A percentile compares a stretch with the other conserved stretches of the same genome.
Evolutionary conservation across 2,113 vertebrate genomes (phyloP).

Genomic region (Sakesphorus luctuosus): DNA sequence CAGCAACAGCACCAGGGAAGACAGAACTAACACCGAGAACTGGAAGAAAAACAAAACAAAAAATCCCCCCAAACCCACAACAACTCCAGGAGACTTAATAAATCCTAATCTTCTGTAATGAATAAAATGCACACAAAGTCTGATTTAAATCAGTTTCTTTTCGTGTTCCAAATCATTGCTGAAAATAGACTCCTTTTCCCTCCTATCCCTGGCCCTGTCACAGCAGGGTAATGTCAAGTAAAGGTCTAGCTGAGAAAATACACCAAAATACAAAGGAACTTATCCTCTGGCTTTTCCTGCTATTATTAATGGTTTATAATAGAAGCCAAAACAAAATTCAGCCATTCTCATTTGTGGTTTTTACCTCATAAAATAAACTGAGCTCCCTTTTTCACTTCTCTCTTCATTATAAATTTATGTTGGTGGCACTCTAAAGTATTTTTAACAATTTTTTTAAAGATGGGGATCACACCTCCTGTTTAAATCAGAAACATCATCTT

Average conservation of each 20-base stretch:
- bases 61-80: not conserved
- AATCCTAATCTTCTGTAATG: slow-evolving; percentile 38
- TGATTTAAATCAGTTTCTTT: slow-evolving; percentile 54
- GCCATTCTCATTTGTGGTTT: slow-evolving; percentile 7
- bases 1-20: not conserved
- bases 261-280: slow-evolving; percentile 63
- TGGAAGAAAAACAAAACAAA: not conserved
- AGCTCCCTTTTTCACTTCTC: not conserved
- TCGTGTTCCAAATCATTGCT: slow-evolving; percentile 1
- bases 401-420: not conserved
- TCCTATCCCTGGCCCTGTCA: slow-evolving; percentile 23
- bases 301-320: slow-evolving; percentile 63
- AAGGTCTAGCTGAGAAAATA: slow-evolving; percentile 63
- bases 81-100: slow-evolving; percentile 1
- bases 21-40: not conserved
- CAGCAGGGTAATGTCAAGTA: slow-evolving; percentile 60
- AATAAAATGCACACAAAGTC: slow-evolving; percentile 21
- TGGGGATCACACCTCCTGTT: not conserved
- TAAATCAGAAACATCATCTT: not conserved
- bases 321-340: slow-evolving; percentile 45
- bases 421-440: not conserved
- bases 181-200: slow-evolving; percentile 48
- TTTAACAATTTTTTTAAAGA: not conserved
- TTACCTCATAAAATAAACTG: not conserved
- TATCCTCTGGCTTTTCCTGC: slow-evolving; percentile 61